A percentile compares a stretch with the other conserved stretches of the same genome.
These are phyloP conservation scores for Psix sp. DNA, from an alignment of 1,140 invertebrate species.

Conservation along the genomic window DNA sequence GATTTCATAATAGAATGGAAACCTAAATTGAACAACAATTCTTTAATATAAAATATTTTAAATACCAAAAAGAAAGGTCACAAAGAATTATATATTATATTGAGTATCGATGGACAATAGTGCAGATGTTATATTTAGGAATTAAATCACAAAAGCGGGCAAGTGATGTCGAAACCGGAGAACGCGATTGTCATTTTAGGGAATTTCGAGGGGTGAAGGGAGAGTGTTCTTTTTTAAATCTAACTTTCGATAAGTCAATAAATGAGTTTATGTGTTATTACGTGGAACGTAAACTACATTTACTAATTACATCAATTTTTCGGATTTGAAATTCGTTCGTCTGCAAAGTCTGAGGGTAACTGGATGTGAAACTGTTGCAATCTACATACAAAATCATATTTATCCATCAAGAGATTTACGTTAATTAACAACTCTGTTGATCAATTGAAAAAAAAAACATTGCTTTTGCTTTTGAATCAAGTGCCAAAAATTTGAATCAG, in stretches of 20 bases:
- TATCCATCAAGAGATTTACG: no score
- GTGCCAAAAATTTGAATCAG: no score
- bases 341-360: no score
- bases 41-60: no score
- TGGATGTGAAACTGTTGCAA: no score
- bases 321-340: no score
- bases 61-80: constrained; percentile 45
- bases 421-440: no score
- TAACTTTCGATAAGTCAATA: not conserved
- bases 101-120: constrained; percentile 70
- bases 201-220: constrained; percentile 5
- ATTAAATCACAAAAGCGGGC: constrained; percentile 19
- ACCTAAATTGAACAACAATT: no score
- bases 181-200: constrained; percentile 25
- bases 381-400: no score
- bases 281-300: constrained; percentile 15
- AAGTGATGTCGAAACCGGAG: constrained; percentile 11
- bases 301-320: constrained; percentile 2
- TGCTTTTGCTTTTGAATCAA: no score
- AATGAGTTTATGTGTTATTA: constrained; percentile 11
- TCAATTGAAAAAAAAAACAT: no score
- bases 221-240: constrained; percentile 18
- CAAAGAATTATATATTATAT: constrained; percentile 64
- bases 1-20: no score
- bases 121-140: constrained; percentile 60